Base-by-base conservation (phyloP, 1,140 invertebrate genomes). In the Lanistes nyassanus region DNA sequence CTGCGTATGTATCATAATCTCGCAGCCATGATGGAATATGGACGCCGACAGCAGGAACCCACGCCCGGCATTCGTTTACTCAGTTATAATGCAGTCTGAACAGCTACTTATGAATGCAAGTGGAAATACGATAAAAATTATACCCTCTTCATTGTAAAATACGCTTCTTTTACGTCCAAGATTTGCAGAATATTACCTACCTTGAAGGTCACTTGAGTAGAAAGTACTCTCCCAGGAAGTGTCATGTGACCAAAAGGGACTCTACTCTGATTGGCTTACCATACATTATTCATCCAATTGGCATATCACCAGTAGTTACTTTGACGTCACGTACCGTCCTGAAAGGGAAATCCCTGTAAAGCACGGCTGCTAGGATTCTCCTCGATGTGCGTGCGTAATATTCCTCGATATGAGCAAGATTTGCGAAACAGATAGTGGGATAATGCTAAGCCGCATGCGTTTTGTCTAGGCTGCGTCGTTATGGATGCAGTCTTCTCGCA, bases 191-290 rank as follows among this genome's bases (percentile, higher is more conserved):
- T 47, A 76, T 34, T 71, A 64, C 75, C 69, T 58, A 76, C 75
- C 75, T 76, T 70, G 62, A 76, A 70, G 68, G 75, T 76, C 75
- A 71, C 55, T 55, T 34, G 37, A 70, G 75, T 51, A 62, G 31
- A 55, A 72, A 65, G 39, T 71, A 58, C 68, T 65, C 75, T 64
- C 62, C 31, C 60, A 65, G 67, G 60, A 65, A 34, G 55, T 70
- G 68, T 76, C 75, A 76, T 53, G 69, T 76, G 75, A 76, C 47
- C 55, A 70, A 76, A 34, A 62, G 56, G 68, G 68, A 64, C 75
- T 71, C 37, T 60, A 53, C 58, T 70, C 53, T 70, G 75, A 76
- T 76, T 76, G 75, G 75, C 68, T 76, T 76, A 31, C 56, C 19
- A 58, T 47, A 67, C 65, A 75, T 75, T 75, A 75, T 66, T 75